These are phyloP conservation scores for Myotis vivesi DNA, from an alignment of 2,797 vertebrate genomes.

Conservation along the genomic window DNA sequence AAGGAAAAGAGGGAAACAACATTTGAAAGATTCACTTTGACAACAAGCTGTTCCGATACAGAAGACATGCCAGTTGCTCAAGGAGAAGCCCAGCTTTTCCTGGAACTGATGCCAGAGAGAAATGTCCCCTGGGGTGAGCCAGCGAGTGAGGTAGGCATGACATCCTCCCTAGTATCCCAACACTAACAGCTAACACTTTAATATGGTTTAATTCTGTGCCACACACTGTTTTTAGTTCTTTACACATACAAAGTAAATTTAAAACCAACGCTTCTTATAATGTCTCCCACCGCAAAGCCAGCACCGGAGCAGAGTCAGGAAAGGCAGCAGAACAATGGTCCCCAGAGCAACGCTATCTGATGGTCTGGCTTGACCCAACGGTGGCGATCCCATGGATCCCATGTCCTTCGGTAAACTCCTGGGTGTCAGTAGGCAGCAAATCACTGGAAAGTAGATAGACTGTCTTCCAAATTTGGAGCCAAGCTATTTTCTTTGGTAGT, in stretches of 20 bases:
- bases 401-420: background rate
- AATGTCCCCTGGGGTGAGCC: background rate
- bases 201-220: background rate
- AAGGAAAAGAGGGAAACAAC: background rate
- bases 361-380: background rate
- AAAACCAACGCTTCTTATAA: background rate
- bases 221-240: background rate
- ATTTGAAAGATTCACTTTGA: background rate
- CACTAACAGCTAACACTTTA: background rate
- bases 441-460: background rate
- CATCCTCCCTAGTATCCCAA: background rate
- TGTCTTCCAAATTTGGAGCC: background rate
- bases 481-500: background rate
- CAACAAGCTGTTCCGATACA: background rate
- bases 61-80: background rate
- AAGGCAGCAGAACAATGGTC: background rate
- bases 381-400: background rate
- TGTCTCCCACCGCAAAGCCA: background rate
- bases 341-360: background rate
- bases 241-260: background rate
- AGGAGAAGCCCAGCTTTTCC: background rate
- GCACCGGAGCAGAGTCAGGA: background rate
- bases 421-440: background rate
- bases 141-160: accelerated
- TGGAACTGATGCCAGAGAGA: background rate